Percentiles rank a stretch among this genome's conserved stretches.
These are phyloP conservation scores for Villa cingulata DNA, from an alignment of 2,888 invertebrate genomes.

Conservation along the genomic window DNA sequence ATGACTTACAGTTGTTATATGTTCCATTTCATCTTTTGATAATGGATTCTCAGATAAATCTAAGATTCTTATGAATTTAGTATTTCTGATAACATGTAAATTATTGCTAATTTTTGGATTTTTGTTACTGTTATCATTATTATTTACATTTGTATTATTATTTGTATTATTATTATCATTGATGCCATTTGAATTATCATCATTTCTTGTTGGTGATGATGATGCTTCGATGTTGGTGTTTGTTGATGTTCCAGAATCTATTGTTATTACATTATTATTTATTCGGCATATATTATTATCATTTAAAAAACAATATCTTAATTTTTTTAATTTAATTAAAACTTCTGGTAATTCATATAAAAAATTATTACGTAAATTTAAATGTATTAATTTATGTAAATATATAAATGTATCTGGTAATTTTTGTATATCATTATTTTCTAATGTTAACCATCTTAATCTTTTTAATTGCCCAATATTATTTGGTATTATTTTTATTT, in stretches of 20 bases:
- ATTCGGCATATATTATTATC: constrained; percentile 27
- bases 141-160: constrained; percentile 1
- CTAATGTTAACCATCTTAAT: constrained; percentile 52
- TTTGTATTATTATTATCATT: constrained; percentile 23
- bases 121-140: too few relatives aligned
- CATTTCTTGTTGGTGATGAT: too few relatives aligned
- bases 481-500: constrained; percentile 42
- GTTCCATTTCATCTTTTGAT: constrained; percentile 8
- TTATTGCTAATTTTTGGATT: too few relatives aligned
- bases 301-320: constrained; percentile 43
- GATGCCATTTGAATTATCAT: too few relatives aligned
- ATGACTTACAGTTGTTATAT: constrained; percentile 4
- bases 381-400: constrained; percentile 44
- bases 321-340: constrained; percentile 34
- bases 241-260: constrained; percentile 15
- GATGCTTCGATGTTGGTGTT: too few relatives aligned
- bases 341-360: constrained; percentile 40
- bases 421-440: constrained; percentile 43
- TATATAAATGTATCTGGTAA: constrained; percentile 41
- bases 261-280: constrained; percentile 20
- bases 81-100: constrained; percentile 18
- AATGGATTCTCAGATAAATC: constrained; percentile 42
- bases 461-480: constrained; percentile 43
- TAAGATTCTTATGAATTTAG: constrained; percentile 39
- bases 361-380: constrained; percentile 47